These are phyloP conservation scores for Acanthis flammea DNA, from an alignment of 2,797 vertebrate species.

Conservation along the genomic window DNA sequence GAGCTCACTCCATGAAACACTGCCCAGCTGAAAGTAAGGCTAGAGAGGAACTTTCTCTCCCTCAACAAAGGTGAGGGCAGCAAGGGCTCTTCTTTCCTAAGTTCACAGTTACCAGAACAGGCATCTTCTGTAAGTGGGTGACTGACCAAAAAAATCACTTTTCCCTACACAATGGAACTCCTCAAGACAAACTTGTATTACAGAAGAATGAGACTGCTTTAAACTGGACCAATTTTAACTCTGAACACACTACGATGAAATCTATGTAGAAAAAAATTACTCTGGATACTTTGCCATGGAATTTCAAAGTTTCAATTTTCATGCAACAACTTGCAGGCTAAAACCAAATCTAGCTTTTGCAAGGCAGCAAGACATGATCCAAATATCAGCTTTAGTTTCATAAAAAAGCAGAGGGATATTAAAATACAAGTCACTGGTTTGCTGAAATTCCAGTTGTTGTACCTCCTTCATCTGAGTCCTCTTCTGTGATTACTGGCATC, in stretches of 20 bases:
- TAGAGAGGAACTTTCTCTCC: background rate
- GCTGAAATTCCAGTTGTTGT: background rate
- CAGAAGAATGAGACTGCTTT: background rate
- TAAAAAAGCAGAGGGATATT: background rate
- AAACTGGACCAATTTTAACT: background rate
- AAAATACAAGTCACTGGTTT: background rate
- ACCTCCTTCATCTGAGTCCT: constrained; percentile 54
- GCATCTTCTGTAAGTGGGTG: background rate
- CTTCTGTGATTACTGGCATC: constrained; percentile 73
- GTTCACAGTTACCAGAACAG: background rate
- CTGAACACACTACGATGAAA: background rate
- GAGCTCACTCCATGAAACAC: background rate
- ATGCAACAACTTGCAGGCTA: background rate
- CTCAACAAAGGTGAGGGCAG: background rate
- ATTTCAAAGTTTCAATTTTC: background rate
- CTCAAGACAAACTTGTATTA: background rate
- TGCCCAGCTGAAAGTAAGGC: background rate
- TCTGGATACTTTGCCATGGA: background rate
- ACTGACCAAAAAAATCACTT: background rate
- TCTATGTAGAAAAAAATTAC: background rate
- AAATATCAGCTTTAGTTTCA: background rate
- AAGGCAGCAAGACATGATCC: background rate
- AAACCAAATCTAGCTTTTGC: background rate
- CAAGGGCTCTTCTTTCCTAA: background rate
- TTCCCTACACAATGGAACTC: background rate